Evolutionary conservation across 2,797 vertebrate species (phyloP).

Genomic region (Morus bassanus): DNA sequence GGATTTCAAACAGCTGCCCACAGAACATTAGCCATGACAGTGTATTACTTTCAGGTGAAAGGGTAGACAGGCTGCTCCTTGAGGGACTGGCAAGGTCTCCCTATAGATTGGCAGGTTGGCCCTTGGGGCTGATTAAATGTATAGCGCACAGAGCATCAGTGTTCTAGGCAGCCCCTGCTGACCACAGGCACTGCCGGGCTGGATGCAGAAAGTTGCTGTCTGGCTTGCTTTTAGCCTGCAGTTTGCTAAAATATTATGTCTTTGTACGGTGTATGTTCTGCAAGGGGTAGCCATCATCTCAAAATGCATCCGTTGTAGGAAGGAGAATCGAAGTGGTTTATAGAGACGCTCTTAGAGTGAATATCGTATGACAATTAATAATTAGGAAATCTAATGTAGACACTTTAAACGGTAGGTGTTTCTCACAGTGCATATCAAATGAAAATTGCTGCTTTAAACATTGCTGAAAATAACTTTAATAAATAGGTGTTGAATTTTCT

Average conservation of each 20-base stretch:
- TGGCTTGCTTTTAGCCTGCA: background rate
- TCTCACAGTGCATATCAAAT: background rate
- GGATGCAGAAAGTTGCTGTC: background rate
- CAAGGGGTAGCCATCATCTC: background rate
- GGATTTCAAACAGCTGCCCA: conserved; percentile 1
- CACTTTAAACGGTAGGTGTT: background rate
- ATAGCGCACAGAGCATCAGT: background rate
- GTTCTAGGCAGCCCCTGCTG: background rate
- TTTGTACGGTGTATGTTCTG: background rate
- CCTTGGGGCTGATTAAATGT: conserved; percentile 28
- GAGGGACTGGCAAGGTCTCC: background rate
- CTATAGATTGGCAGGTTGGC: background rate
- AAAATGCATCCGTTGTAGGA: background rate
- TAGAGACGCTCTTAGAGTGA: background rate
- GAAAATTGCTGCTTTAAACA: background rate
- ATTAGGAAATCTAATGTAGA: background rate
- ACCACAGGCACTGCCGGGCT: background rate
- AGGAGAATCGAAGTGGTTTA: background rate
- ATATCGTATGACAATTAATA: background rate
- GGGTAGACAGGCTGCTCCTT: background rate
- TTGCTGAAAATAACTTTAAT: background rate
- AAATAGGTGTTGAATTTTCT: background rate
- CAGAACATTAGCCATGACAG: background rate
- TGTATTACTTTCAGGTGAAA: background rate
- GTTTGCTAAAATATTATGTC: background rate